Evolutionary conservation across 2,797 vertebrate genomes (phyloP).

Genomic region (Astyanax mexicanus): DNA sequence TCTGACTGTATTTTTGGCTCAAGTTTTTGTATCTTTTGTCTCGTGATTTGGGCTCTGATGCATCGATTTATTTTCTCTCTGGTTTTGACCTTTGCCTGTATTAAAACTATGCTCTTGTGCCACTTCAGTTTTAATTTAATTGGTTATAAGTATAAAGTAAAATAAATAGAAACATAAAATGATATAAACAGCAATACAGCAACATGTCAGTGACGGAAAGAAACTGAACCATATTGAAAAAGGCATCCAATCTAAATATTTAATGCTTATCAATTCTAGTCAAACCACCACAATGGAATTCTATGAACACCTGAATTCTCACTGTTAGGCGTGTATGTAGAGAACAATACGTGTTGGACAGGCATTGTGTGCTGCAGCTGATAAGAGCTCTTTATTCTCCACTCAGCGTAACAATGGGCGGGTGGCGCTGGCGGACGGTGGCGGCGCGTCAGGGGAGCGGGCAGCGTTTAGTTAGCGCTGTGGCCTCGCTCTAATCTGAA

Average conservation of each 20-base stretch:
- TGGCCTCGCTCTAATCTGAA: conserved; percentile 42
- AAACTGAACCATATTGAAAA: too few species aligned
- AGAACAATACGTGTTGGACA: conserved; percentile 15
- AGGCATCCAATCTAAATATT: too few species aligned
- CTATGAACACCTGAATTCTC: conserved; percentile 2
- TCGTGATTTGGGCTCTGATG: too few species aligned
- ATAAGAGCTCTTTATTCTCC: conserved; percentile 28
- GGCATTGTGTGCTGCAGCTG: conserved; percentile 21
- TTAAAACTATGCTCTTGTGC: too few species aligned
- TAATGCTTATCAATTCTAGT: too few species aligned
- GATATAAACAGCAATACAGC: neutral
- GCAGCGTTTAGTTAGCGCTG: conserved; percentile 29
- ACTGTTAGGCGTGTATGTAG: conserved; percentile 6
- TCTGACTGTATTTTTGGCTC: too few species aligned
- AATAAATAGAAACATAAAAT: neutral
- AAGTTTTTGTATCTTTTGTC: too few species aligned
- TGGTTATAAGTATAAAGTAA: neutral
- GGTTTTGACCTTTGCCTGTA: too few species aligned
- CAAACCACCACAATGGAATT: neutral
- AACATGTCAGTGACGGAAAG: too few species aligned
- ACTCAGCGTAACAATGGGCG: conserved; percentile 10
- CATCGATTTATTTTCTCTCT: too few species aligned
- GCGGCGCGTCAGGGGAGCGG: conserved; percentile 27
- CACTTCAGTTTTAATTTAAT: too few species aligned
- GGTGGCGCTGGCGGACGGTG: conserved; percentile 4